Base-by-base conservation (phyloP, 2,113 vertebrate species). In the Tinamus guttatus region DNA sequence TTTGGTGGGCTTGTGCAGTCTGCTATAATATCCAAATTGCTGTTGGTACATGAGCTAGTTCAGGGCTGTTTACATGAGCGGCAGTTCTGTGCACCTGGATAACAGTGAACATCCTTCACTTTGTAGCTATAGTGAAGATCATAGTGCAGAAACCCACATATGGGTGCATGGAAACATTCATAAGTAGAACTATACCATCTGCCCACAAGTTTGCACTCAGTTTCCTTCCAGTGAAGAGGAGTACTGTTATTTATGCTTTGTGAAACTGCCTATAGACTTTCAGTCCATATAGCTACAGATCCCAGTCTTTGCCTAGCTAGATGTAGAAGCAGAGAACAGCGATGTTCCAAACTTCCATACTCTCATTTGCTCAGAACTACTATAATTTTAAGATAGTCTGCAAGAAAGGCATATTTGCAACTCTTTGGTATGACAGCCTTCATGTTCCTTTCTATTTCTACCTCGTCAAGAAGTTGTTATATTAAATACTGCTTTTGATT, bases 201-300 rank as follows among this genome's bases (percentile, higher is more conserved):
- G 52, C 86, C 70, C 64, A 21, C 38, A 64, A 22, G 20, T 73
- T 87, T 87, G 25, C 34, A 14, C 17, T 89, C 58, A 40, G 58
- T 25, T 87, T 94, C 81, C 82, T 94, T 77, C 69, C 75, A 70
- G 81, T 52, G 78, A 95, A 36, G 65, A 65, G 69, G 89, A 92
- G 34, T 38, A 52, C 62, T 15, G 7, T 71, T 78, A 40, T 32
- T 68, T 73, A 17, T 81, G 51, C 70, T 24, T n/a, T 54, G 21
- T 81, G 83, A 86, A 93, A 92, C 73, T 2, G 7, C 40, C 43
- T 67, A 51, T 40, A 51, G 69, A 43, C 79, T 36, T 30, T 65
- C 40, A 19, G 22, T 67, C 22, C 70, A 30, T 21, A 38, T 24
- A 76, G 8, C 3, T 56, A 20, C 49, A 58, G 41, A 73, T 65